A percentile compares a stretch with the other conserved stretches of the same genome.
phyloP scores from a whole-genome alignment of 2,797 vertebrate species.

The Ibycter americanus region DNA sequence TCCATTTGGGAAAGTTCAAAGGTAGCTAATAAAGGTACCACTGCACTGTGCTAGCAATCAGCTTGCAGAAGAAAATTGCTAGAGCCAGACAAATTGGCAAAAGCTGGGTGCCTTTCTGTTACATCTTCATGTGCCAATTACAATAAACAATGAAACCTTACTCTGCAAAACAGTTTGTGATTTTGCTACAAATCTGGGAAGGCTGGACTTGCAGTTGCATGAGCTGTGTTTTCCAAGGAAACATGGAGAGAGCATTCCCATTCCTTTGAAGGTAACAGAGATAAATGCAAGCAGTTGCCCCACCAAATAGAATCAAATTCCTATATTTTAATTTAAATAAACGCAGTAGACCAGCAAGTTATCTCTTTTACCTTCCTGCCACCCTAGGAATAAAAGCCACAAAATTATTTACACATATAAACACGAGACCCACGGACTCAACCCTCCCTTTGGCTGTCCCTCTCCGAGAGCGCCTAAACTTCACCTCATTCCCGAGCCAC shows the following conservation, averaged over 20 bases:
- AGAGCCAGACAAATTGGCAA: background rate
- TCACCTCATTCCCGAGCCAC: background rate
- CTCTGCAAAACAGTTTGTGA: constrained; percentile 7
- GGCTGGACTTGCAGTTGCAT: background rate
- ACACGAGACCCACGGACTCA: too few species aligned
- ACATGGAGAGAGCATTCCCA: background rate
- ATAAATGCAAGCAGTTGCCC: background rate
- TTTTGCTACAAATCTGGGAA: background rate
- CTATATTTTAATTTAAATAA: background rate
- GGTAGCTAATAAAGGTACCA: background rate
- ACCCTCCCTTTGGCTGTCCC: background rate
- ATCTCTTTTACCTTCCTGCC: background rate
- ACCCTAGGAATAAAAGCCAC: background rate
- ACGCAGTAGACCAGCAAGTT: background rate
- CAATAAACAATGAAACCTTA: background rate
- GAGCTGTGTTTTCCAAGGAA: background rate
- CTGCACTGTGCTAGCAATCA: background rate
- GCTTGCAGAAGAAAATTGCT: background rate
- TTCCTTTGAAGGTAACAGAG: background rate
- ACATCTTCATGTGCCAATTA: background rate
- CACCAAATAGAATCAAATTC: accelerated
- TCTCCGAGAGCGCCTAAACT: accelerated
- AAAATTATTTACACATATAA: background rate
- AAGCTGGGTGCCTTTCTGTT: background rate
- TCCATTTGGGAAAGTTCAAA: background rate